Base-by-base conservation (phyloP, 2,113 vertebrate genomes). In the Oryzias curvinotus region DNA sequence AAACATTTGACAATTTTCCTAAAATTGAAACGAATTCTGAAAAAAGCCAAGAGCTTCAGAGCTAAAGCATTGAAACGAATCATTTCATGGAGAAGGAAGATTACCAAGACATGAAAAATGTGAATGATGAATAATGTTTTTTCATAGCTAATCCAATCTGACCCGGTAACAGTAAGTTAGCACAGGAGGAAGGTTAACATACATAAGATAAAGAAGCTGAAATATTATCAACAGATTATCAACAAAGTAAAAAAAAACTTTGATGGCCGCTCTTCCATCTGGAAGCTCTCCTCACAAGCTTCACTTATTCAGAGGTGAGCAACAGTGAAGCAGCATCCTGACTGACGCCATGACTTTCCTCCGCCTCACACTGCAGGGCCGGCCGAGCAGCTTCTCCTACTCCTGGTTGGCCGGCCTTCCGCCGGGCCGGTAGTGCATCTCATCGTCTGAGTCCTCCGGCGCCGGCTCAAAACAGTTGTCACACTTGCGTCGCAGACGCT, bases 401-500 rank as follows among this genome's bases (percentile, higher is more conserved):
- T 84, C 72, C 44, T 15, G 51, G 52, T 55, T 10, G 10, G 5
- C 60, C 15, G 73, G 76, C 65, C 77, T 78, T 25, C 65, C 46
- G 4, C 28, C 57, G 49, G 86, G 87, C 25, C 79, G 65, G 56
- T 81, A 78, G 48, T 82, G 69, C 1, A 68, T 57, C 25, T 91
- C 88, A 7, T 89, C 89, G 2, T 88, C 86, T 0, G 71, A 84
- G 1, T 91, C 88, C 7, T 84, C 87, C 0, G 14, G 51, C 26
- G 13, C 52, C 1, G 87, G 75, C 12, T 78, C 57, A 0, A 84
- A 83, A 73, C 88, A 92, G 57, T 2, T 68, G 14, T 90, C 67
- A 30, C 84, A 89, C 52, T 92, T 95, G 14, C 18, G 72, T 53
- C 82, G 43, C 2, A 93, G 61, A 42, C 94, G 87, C 52, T 90